A percentile compares a stretch with the other conserved stretches of the same genome.
phyloP scores from a whole-genome alignment of 2,888 invertebrate genomes.

The Ariolimax columbianus region DNA sequence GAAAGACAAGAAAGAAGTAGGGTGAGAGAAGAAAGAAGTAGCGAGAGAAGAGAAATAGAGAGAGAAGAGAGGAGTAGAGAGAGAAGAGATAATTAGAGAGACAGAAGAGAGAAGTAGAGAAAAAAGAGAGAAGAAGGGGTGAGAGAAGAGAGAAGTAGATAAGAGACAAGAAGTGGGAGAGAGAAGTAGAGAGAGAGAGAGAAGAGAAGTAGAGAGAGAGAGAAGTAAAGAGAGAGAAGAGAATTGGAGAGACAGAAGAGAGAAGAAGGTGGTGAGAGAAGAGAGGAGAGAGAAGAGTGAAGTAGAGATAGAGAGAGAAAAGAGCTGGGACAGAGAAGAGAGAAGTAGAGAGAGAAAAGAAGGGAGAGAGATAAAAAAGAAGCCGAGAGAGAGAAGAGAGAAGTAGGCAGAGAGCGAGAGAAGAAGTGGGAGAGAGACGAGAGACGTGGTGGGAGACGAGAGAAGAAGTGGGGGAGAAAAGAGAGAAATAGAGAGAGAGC shows the following conservation, averaged over 20 bases:
- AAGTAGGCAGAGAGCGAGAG: not conserved
- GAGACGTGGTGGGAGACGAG: no score
- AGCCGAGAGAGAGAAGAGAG: not conserved
- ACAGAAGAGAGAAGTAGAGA: not conserved
- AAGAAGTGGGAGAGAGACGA: not conserved
- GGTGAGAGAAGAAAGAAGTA: constrained; percentile 7
- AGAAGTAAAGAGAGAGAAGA: not conserved
- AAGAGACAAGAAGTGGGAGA: not conserved
- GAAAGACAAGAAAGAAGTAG: not conserved
- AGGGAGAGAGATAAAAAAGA: no score
- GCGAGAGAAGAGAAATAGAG: not conserved
- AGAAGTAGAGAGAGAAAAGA: no score
- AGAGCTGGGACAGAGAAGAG: not conserved
- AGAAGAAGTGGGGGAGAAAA: no score
- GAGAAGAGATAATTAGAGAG: constrained; percentile 23
- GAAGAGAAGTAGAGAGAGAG: not conserved
- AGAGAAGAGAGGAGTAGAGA: constrained; percentile 4
- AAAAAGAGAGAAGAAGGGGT: not conserved
- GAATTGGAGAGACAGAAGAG: not conserved
- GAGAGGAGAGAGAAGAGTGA: no score
- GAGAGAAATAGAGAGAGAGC: no score
- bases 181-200: not conserved
- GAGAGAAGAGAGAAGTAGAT: not conserved
- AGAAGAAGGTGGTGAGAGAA: not conserved
- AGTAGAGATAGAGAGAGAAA: not conserved